Evolutionary conservation across 2,888 invertebrate genomes (phyloP), one percentile per base, ranked within the genome.

Genomic region (Hyposoter dolosus): DNA sequence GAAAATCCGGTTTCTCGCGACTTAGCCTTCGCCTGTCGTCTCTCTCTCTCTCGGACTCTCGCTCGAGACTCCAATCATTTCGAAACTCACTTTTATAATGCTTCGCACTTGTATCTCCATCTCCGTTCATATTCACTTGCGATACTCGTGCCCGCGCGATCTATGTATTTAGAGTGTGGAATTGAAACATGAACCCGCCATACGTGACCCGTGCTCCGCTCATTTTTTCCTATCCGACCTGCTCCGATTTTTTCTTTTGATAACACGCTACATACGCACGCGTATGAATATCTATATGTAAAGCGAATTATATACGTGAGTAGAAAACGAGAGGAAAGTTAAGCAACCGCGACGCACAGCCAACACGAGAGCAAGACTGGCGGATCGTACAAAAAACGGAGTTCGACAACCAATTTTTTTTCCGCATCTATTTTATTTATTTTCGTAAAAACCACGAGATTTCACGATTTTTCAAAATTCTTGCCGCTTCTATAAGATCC

Each of bases 1-100:
- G 80, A 84, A 82, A 82, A 82, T 77, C 85, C 80, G 80, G 80
- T 86, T 86, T 86, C 83, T 86, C 83, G 69, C 80, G 80, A 80
- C 56, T 68, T 68, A 86, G 77, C 85, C 85, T 85, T 85, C 85
- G 72, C 65, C 45, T 76, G 71, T 85, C n/a, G n/a, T n/a, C 84
- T 77, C 47, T 82, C 78, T 75, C 40, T 85, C 80, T 72, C 72
- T 72, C 56, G 17, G 43, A 40, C 81, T 60, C 65, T 47, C 69
- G 45, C 47, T 75, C 65, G 65, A 75, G 78, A 68, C 47, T 75
- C 28, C 43, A 69, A 60, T 68, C 50, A n/a, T 63, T 32, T 65
- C 74, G 68, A 78, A 80, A 80, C 80, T 83, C 68, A 75, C 72
- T 82, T 76, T 65, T 71, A 45, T 74, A 56, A 53, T 71, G 56